Evolutionary conservation across 1,140 invertebrate species (phyloP).

Genomic region (Apolygus lucorum): DNA sequence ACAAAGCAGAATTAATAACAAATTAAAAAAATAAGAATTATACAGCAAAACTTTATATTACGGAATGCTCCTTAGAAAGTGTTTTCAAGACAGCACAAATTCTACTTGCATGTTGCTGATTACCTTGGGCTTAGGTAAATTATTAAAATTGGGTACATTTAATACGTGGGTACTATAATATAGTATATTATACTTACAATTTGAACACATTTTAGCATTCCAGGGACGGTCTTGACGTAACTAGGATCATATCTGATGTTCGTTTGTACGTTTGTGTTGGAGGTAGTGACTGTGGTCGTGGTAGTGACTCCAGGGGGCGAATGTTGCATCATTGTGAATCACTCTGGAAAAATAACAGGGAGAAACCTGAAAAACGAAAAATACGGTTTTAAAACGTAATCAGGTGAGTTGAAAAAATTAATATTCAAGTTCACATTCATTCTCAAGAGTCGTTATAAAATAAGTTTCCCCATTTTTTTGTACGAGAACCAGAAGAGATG

Average conservation of each 20-base stretch:
- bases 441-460: too few relatives aligned
- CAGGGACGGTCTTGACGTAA: constrained; percentile 61
- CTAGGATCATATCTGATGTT: constrained; percentile 60
- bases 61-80: too few relatives aligned
- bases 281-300: constrained; percentile 58
- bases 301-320: constrained; percentile 58
- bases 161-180: background rate
- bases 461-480: too few relatives aligned
- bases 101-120: background rate
- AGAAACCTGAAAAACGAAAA: too few relatives aligned
- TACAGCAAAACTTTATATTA: too few relatives aligned
- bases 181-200: constrained; percentile 51
- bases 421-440: too few relatives aligned
- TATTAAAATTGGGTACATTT: background rate
- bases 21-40: too few relatives aligned
- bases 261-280: constrained; percentile 55
- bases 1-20: background rate
- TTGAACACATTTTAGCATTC: constrained; percentile 66
- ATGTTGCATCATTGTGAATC: constrained; percentile 31
- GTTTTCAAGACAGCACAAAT: background rate
- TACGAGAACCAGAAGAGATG: too few relatives aligned
- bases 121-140: background rate
- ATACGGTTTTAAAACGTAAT: too few relatives aligned
- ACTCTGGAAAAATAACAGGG: too few relatives aligned
- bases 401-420: too few relatives aligned